Conservation (phyloP, 2,113 vertebrate species). For the Melanostigma gelatinosum region DNA sequence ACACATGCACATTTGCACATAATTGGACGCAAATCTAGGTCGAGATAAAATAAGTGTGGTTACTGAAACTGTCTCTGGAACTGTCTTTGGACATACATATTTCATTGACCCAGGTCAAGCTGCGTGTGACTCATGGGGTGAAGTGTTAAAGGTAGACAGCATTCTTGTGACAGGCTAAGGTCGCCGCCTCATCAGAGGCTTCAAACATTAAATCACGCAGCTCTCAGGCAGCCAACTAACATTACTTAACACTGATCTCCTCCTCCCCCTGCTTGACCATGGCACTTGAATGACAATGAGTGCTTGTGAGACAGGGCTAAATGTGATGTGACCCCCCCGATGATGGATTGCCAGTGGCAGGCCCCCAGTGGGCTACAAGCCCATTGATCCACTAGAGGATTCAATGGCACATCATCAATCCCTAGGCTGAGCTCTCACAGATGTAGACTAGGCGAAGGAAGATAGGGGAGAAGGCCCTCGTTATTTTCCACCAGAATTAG, state of each 20-base stretch:
- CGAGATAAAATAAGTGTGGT: conserved; percentile 9
- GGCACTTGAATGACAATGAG: conserved; percentile 71
- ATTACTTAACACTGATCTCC: conserved; percentile 46
- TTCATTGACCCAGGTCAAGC: conserved; percentile 6
- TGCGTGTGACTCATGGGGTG: conserved; percentile 5
- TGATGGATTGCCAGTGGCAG: conserved; percentile 70
- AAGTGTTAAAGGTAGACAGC: conserved; percentile 30
- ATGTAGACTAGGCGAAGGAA: conserved; percentile 3
- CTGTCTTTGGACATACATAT: conserved; percentile 19
- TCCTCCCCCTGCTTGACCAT: conserved; percentile 47
- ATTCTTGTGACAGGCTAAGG: conserved; percentile 31
- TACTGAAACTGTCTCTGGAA: conserved; percentile 16
- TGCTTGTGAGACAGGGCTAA: conserved; percentile 66
- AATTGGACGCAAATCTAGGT: conserved; percentile 17
- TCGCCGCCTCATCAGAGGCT: conserved; percentile 27
- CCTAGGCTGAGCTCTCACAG: conserved; percentile 21
- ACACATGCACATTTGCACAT: conserved; percentile 14
- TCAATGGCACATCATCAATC: conserved; percentile 69
- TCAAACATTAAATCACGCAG: conserved; percentile 40
- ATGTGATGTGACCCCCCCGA: conserved; percentile 69
- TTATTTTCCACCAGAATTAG: conserved; percentile 20
- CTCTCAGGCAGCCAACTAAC: conserved; percentile 36
- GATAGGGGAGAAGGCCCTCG: neutral
- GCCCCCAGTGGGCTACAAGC: conserved; percentile 50
- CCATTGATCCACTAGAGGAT: conserved; percentile 66